Evolutionary conservation across 2,888 invertebrate genomes (phyloP).

Genomic region (Sepiola atlantica): DNA sequence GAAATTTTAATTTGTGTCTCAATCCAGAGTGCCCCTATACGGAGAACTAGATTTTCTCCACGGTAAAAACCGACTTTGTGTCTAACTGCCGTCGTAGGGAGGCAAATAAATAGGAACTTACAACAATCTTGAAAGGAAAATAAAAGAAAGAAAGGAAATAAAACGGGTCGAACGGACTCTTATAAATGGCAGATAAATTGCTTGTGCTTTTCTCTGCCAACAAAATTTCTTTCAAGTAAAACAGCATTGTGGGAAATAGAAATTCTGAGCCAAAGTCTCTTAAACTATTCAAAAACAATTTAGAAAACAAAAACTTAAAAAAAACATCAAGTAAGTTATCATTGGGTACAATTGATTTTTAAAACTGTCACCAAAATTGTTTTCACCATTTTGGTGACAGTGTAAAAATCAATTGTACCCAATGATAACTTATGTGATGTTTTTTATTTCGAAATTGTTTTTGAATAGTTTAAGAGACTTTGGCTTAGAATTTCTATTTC

Average conservation of each 20-base stretch:
- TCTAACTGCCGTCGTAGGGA: no score
- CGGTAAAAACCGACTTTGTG: no score
- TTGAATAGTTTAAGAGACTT: neutral
- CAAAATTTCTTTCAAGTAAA: neutral
- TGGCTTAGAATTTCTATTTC: neutral
- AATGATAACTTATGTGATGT: neutral
- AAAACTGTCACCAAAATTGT: neutral
- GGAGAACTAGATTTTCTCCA: no score
- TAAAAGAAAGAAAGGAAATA: no score
- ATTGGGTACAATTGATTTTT: neutral
- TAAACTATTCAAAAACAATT: neutral
- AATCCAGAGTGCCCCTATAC: no score
- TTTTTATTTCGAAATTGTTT: neutral
- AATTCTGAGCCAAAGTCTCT: neutral
- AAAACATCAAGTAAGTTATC: neutral
- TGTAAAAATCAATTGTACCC: neutral
- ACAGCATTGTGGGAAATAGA: neutral
- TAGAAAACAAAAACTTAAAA: neutral
- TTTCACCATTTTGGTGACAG: neutral
- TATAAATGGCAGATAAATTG: neutral
- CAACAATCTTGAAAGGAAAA: no score
- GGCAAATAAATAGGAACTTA: no score
- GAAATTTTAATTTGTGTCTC: no score
- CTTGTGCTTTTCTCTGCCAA: neutral
- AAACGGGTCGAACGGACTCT: neutral